A percentile compares a stretch with the other conserved stretches of the same genome.
Evolutionary conservation across 2,888 invertebrate genomes (phyloP).

Genomic region (Protodeltote pygarga): DNA sequence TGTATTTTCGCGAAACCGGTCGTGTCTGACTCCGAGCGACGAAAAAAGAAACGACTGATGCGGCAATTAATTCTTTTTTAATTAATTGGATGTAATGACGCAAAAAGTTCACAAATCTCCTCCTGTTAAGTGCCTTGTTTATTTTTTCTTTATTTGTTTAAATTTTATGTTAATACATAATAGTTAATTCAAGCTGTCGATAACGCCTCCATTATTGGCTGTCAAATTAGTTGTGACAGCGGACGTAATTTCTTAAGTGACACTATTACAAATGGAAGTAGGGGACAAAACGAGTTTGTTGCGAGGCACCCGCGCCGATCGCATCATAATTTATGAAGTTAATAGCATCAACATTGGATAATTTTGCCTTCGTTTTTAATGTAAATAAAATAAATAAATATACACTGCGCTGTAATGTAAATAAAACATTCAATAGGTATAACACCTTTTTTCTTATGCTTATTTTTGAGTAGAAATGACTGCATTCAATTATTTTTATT

Average conservation of each 20-base stretch:
- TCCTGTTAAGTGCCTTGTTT: constrained; percentile 30
- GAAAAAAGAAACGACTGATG: constrained; percentile 50
- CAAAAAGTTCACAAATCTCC: constrained; percentile 36
- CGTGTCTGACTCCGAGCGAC: constrained; percentile 24
- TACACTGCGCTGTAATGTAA: no score
- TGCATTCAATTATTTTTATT: no score
- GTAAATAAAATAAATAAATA: no score
- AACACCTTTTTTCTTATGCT: no score
- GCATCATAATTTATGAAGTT: constrained; percentile 9
- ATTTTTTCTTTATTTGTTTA: constrained; percentile 28
- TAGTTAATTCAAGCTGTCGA: constrained; percentile 29
- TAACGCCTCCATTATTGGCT: constrained; percentile 27
- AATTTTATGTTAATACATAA: constrained; percentile 38
- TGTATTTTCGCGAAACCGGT: constrained; percentile 66
- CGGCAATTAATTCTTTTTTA: constrained; percentile 53
- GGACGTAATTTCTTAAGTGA: constrained; percentile 25
- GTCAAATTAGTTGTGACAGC: constrained; percentile 19
- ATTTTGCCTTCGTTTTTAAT: background rate
- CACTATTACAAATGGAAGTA: constrained; percentile 18
- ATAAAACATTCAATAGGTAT: no score
- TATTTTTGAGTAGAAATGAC: no score
- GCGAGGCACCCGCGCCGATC: no score
- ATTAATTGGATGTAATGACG: constrained; percentile 51
- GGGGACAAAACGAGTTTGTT: constrained; percentile 16
- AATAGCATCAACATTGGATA: constrained; percentile 6